phyloP scores from a whole-genome alignment of 2,888 invertebrate species.

The Eledona agricola region DNA sequence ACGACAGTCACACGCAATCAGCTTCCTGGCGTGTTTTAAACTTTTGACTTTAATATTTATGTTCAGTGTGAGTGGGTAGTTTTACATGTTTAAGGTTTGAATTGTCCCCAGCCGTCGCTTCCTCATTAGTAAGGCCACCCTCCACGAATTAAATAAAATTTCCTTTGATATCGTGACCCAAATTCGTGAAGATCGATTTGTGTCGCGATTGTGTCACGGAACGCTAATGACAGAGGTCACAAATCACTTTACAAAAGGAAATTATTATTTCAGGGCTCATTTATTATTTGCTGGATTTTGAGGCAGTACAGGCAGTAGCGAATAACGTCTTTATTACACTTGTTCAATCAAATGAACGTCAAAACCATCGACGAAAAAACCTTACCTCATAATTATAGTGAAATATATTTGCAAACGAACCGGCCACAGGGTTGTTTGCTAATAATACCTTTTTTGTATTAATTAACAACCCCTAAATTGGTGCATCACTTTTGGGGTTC shows the following conservation, averaged over 20 bases:
- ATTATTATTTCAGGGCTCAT: slow-evolving; percentile 28
- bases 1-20: too few species aligned
- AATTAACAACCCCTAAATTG: too few species aligned
- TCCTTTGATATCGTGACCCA: slow-evolving; percentile 13
- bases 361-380: slow-evolving; percentile 12
- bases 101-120: too few species aligned
- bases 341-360: slow-evolving; percentile 19
- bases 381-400: slow-evolving; percentile 16
- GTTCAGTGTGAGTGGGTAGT: too few species aligned
- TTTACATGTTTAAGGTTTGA: too few species aligned
- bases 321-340: slow-evolving; percentile 19
- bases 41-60: too few species aligned
- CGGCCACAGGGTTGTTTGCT: slow-evolving; percentile 15
- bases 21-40: too few species aligned
- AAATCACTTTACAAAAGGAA: slow-evolving; percentile 34
- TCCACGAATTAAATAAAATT: slow-evolving; percentile 10
- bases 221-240: slow-evolving; percentile 28
- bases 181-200: slow-evolving; percentile 24
- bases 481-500: too few species aligned
- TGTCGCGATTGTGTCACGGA: slow-evolving; percentile 29
- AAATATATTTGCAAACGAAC: slow-evolving; percentile 10
- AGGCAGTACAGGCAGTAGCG: slow-evolving; percentile 7
- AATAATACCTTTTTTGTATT: too few species aligned
- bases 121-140: too few species aligned
- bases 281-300: slow-evolving; percentile 24